phyloP scores from a whole-genome alignment of 2,113 vertebrate species.

The Trichechus manatus region DNA sequence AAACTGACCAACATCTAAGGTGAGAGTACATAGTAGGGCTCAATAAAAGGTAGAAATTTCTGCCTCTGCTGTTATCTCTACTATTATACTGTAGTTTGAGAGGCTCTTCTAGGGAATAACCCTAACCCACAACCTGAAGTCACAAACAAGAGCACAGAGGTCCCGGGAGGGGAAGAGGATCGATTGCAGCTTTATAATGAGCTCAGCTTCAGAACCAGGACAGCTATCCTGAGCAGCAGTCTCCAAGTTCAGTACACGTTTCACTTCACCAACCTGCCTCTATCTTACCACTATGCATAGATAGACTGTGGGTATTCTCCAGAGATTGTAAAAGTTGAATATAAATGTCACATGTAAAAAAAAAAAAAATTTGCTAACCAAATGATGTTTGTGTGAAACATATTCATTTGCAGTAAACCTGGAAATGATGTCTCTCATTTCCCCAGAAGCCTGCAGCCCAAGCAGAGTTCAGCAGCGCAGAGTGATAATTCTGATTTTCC shows the following conservation, averaged over 20 bases:
- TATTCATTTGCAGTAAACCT: conserved; percentile 35
- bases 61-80: background rate
- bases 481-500: conserved; percentile 52
- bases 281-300: background rate
- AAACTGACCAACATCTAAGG: no score
- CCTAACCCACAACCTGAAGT: background rate
- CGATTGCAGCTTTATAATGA: background rate
- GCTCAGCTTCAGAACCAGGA: background rate
- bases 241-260: background rate
- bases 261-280: background rate
- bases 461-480: background rate
- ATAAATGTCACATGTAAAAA: conserved; percentile 2
- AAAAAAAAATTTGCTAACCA: conserved; percentile 19
- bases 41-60: background rate
- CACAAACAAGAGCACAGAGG: background rate
- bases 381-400: conserved; percentile 29
- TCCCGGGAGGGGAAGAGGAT: background rate
- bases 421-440: background rate
- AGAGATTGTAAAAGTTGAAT: background rate
- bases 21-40: background rate
- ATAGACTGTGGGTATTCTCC: background rate
- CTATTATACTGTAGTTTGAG: background rate
- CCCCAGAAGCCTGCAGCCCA: background rate
- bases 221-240: background rate
- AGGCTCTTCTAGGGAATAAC: conserved; percentile 13